phyloP scores from a whole-genome alignment of 1,140 invertebrate species.

The Trichonephila clavipes region DNA sequence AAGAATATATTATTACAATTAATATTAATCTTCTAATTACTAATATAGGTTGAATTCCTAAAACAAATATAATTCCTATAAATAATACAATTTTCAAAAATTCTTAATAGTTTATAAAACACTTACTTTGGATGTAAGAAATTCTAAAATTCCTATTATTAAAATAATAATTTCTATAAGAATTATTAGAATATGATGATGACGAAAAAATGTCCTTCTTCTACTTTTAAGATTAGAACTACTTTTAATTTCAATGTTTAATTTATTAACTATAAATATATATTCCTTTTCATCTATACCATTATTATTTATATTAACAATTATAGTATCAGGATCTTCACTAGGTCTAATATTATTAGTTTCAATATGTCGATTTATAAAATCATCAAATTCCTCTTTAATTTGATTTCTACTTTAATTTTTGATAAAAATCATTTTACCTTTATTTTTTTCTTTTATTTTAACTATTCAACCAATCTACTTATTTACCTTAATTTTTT shows the following conservation, averaged over 20 bases:
- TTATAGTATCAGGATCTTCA: neutral
- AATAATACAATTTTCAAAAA: too few relatives aligned
- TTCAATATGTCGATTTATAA: too few relatives aligned
- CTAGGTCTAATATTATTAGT: neutral
- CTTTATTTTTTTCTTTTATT: too few relatives aligned
- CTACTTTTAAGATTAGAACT: constrained; percentile 30
- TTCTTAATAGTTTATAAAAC: constrained; percentile 35
- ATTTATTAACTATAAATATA: neutral
- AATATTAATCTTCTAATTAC: neutral
- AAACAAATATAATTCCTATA: neutral
- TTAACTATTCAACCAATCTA: too few relatives aligned
- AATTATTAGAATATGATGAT: constrained; percentile 37
- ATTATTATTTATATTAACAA: neutral
- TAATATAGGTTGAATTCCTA: neutral
- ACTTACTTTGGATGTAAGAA: constrained; percentile 52
- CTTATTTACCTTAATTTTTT: too few relatives aligned
- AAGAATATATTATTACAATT: neutral
- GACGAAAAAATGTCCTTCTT: constrained; percentile 34
- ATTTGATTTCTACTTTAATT: too few relatives aligned
- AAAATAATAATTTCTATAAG: constrained; percentile 31
- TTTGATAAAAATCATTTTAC: too few relatives aligned
- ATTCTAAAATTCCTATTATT: neutral
- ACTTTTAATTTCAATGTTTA: constrained; percentile 1
- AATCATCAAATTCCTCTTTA: too few relatives aligned
- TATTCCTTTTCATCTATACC: neutral